A percentile compares a stretch with the other conserved stretches of the same genome.
Evolutionary conservation across 2,113 vertebrate species (phyloP).

Genomic region (Empidonax traillii): DNA sequence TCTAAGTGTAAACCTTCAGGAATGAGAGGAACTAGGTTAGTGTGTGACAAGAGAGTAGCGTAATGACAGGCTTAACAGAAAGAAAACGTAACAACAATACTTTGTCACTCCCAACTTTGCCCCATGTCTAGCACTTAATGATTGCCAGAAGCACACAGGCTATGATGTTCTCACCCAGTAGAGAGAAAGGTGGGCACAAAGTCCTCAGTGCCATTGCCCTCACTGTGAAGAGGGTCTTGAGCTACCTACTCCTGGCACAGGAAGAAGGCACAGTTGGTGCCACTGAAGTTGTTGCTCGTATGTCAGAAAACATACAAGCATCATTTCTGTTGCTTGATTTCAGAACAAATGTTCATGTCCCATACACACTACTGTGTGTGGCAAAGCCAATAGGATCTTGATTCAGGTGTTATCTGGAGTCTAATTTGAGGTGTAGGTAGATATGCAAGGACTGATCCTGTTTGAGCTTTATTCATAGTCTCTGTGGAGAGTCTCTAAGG

Average conservation of each 20-base stretch:
- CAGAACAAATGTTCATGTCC: background rate
- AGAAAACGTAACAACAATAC: background rate
- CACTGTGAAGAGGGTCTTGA: background rate
- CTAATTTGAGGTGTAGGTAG: background rate
- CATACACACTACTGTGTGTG: fast-evolving
- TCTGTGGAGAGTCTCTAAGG: background rate
- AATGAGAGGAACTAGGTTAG: background rate
- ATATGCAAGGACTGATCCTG: background rate
- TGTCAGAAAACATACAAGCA: background rate
- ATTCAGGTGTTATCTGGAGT: background rate
- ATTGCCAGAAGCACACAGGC: background rate
- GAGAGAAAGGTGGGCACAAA: background rate
- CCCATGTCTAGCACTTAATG: fast-evolving
- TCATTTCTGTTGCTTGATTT: no score
- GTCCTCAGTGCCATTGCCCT: fast-evolving
- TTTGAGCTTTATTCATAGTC: background rate
- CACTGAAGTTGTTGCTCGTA: fast-evolving
- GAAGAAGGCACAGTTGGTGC: background rate
- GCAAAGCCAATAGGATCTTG: background rate
- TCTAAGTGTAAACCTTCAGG: background rate
- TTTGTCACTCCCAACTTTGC: background rate
- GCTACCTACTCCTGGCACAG: background rate
- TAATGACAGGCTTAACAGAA: background rate
- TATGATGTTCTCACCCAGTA: fast-evolving
- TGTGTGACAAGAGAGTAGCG: background rate